A percentile compares a stretch with the other conserved stretches of the same genome.
Conservation (phyloP, 2,888 invertebrate genomes). For the Nomada hirtipes region DNA sequence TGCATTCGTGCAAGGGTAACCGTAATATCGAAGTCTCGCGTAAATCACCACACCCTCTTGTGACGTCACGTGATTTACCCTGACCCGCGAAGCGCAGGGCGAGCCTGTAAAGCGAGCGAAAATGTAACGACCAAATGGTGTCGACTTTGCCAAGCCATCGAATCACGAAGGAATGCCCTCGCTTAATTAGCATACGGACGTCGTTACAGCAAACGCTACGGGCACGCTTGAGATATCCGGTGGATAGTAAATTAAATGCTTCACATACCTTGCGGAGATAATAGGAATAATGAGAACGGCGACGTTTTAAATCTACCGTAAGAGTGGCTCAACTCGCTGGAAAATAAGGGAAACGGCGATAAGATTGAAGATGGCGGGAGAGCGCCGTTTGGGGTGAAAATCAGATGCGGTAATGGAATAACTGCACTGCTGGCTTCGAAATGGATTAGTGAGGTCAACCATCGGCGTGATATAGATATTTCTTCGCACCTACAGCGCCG, state of each 20-base stretch:
- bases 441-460: background rate
- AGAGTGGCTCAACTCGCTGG: background rate
- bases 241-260: constrained; percentile 12
- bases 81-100: constrained; percentile 74
- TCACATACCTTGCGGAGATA: background rate
- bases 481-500: background rate
- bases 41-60: constrained; percentile 79
- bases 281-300: background rate
- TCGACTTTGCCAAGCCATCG: constrained; percentile 50
- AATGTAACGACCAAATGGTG: constrained; percentile 61
- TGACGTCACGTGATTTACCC: constrained; percentile 81
- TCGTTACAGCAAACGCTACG: constrained; percentile 41
- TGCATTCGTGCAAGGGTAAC: constrained; percentile 54
- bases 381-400: background rate
- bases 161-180: constrained; percentile 68
- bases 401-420: background rate
- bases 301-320: background rate
- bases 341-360: constrained; percentile 4
- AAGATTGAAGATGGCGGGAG: background rate
- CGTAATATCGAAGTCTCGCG: constrained; percentile 64
- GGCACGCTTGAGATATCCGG: constrained; percentile 52
- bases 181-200: constrained; percentile 69
- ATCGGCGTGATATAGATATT: background rate
- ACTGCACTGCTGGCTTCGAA: background rate
- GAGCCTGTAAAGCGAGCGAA: constrained; percentile 62